These are phyloP conservation scores for Balanococcus diminutus DNA, from an alignment of 2,888 invertebrate genomes.

Conservation along the genomic window DNA sequence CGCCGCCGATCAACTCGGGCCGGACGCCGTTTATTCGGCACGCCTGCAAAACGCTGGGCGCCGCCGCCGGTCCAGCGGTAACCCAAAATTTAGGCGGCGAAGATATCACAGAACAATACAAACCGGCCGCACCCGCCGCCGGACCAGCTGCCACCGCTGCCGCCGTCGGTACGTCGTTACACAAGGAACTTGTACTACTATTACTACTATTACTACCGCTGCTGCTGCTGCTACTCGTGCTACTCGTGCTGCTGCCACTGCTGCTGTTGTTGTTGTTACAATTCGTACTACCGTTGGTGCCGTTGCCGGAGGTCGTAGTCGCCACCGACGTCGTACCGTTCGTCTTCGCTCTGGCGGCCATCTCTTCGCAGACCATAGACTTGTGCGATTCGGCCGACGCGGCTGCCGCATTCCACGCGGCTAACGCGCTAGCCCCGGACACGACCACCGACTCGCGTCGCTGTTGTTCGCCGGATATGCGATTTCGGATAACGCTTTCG, in stretches of 20 bases:
- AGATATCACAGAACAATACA: conserved; percentile 54
- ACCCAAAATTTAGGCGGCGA: conserved; percentile 58
- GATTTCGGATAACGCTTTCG: conserved; percentile 13
- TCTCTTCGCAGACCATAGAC: conserved; percentile 66
- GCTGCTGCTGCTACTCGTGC: conserved; percentile 48
- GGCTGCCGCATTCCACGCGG: conserved; percentile 61
- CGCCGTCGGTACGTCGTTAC: conserved; percentile 61
- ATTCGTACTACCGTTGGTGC: conserved; percentile 47
- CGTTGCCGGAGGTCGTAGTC: conserved; percentile 51
- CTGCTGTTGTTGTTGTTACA: conserved; percentile 5
- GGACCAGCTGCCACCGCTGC: conserved; percentile 59
- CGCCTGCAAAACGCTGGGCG: conserved; percentile 59
- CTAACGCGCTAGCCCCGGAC: conserved; percentile 54
- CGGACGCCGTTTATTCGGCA: conserved; percentile 77
- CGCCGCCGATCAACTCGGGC: conserved; percentile 79
- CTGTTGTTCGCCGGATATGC: conserved; percentile 61
- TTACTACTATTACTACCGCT: conserved; percentile 42
- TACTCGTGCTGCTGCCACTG: conserved; percentile 23
- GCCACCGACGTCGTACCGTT: conserved; percentile 61
- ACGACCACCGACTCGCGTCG: conserved; percentile 57
- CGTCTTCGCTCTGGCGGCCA: conserved; percentile 59
- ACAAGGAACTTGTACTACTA: conserved; percentile 58
- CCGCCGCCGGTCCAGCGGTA: conserved; percentile 58
- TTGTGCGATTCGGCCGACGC: conserved; percentile 61
- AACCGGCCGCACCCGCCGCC: conserved; percentile 59